These are phyloP conservation scores for Drosophila acutilabella DNA, from an alignment of 2,888 invertebrate genomes.

Conservation along the genomic window DNA sequence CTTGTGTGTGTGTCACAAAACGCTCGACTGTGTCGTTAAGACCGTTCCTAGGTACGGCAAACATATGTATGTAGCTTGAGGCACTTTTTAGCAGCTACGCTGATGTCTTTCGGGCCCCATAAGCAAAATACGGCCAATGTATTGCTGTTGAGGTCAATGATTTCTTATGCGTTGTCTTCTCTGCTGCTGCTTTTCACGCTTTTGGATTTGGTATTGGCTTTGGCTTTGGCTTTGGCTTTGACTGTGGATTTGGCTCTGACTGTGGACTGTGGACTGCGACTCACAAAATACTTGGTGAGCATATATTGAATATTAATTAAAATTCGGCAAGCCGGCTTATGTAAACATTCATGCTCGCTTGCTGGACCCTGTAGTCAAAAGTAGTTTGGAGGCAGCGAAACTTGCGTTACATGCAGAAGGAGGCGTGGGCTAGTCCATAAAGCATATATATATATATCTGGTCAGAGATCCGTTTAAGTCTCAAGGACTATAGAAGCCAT, in stretches of 20 bases:
- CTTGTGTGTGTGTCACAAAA: conserved; percentile 1
- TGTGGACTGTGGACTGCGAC: background rate
- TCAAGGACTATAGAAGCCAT: too few species aligned
- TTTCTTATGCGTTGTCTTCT: conserved; percentile 70
- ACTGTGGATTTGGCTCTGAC: too few species aligned
- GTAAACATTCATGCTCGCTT: conserved; percentile 54
- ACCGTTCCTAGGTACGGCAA: conserved; percentile 33
- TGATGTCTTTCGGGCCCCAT: conserved; percentile 56
- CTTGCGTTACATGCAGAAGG: too few species aligned
- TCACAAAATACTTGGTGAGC: conserved; percentile 40
- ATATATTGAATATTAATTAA: conserved; percentile 73
- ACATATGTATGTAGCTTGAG: conserved; percentile 23
- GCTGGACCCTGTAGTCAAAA: background rate
- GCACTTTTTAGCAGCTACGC: conserved; percentile 42
- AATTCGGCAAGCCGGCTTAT: conserved; percentile 54
- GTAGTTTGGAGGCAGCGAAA: too few species aligned
- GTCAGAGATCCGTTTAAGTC: too few species aligned
- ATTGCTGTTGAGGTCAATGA: conserved; percentile 73
- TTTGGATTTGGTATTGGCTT: too few species aligned
- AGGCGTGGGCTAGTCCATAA: too few species aligned
- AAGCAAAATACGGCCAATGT: conserved; percentile 73
- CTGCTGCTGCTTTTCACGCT: conserved; percentile 65
- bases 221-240: conserved; percentile 42
- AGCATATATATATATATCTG: too few species aligned
- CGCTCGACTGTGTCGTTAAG: conserved; percentile 6